Conservation (phyloP, 2,888 invertebrate genomes). For the Orthosia incerta region DNA sequence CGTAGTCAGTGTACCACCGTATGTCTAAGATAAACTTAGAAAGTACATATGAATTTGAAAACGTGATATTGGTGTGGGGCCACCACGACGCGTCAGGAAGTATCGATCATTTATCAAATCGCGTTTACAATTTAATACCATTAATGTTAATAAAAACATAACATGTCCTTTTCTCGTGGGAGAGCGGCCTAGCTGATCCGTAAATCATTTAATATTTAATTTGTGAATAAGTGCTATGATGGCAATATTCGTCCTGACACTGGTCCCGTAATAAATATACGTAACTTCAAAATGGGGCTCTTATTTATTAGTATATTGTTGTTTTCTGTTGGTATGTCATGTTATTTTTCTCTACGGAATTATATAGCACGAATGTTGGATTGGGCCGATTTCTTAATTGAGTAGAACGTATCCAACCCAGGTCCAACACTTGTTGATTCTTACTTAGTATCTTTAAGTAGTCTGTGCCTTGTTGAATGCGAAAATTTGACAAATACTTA, state of each 20-base stretch:
- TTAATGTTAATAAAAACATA: conserved; percentile 39
- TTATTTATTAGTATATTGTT: conserved; percentile 10
- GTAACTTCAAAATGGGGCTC: neutral
- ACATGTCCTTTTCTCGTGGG: conserved; percentile 43
- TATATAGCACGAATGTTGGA: too few relatives aligned
- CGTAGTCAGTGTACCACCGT: too few relatives aligned
- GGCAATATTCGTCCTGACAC: conserved; percentile 66
- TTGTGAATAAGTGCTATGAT: conserved; percentile 66
- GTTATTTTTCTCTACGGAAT: neutral
- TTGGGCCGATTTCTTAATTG: too few relatives aligned
- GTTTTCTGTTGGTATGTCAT: neutral
- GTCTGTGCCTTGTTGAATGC: too few relatives aligned
- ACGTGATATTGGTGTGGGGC: too few relatives aligned
- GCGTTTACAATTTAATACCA: conserved; percentile 22
- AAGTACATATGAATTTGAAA: too few relatives aligned
- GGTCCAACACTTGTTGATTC: too few relatives aligned
- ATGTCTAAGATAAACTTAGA: too few relatives aligned
- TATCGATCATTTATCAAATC: conserved; percentile 40
- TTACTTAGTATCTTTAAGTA: too few relatives aligned
- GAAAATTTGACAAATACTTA: too few relatives aligned
- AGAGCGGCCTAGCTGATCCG: conserved; percentile 36
- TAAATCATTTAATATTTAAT: conserved; percentile 71
- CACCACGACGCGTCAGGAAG: conserved; percentile 7
- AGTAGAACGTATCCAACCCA: too few relatives aligned
- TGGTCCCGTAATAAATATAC: conserved; percentile 16